A percentile compares a stretch with the other conserved stretches of the same genome.
These are phyloP conservation scores for Numida meleagris DNA, from an alignment of 2,113 vertebrate genomes.

Conservation along the genomic window DNA sequence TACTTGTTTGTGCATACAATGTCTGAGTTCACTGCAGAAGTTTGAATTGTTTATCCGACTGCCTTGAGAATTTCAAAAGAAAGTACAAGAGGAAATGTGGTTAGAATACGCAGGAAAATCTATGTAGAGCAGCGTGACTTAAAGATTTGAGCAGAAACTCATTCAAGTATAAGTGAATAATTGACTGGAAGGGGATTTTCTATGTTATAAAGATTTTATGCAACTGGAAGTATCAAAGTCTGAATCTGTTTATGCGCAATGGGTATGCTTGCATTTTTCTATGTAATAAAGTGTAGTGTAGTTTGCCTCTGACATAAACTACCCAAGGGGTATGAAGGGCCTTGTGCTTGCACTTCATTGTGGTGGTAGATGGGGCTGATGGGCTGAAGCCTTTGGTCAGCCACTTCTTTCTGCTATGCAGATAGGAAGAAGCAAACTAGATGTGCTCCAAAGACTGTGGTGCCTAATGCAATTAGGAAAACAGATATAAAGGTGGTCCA, in stretches of 20 bases:
- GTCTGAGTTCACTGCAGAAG: neutral
- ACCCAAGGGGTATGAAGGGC: neutral
- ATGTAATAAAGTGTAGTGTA: neutral
- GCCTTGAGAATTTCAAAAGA: constrained; percentile 7
- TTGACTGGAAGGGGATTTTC: constrained; percentile 49
- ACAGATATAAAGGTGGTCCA: neutral
- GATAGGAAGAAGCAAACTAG: neutral
- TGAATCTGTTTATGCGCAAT: constrained; percentile 61
- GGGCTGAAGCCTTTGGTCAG: neutral
- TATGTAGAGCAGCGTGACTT: constrained; percentile 4
- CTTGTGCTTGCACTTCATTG: neutral
- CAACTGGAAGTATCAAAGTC: constrained; percentile 67
- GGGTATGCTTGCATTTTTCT: constrained; percentile 21
- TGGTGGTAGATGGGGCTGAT: neutral
- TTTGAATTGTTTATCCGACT: neutral
- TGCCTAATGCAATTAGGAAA: neutral
- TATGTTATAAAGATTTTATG: constrained; percentile 51
- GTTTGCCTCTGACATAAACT: neutral
- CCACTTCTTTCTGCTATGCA: neutral
- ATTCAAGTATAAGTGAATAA: constrained; percentile 50
- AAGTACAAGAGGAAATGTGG: constrained; percentile 47
- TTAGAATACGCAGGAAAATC: constrained; percentile 18
- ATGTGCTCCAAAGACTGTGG: neutral
- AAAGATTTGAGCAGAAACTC: constrained; percentile 20
- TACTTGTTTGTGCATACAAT: neutral